phyloP scores from a whole-genome alignment of 2,797 vertebrate species.

The Parauchenoglanis ngamensis region DNA sequence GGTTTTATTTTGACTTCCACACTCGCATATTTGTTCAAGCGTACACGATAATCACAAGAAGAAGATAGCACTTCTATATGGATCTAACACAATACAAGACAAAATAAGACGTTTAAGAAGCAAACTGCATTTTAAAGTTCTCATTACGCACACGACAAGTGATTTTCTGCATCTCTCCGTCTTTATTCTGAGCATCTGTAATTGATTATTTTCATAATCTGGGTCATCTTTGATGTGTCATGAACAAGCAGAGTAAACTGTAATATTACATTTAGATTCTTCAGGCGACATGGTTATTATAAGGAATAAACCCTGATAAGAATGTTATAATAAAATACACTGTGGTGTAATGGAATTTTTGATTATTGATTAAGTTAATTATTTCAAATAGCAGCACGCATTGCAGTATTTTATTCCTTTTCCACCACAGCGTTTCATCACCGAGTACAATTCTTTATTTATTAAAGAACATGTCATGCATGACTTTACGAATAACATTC shows the following conservation, averaged over 20 bases:
- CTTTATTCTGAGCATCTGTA: background rate
- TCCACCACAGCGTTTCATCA: no score
- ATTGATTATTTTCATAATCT: background rate
- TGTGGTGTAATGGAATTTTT: no score
- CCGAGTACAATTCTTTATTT: no score
- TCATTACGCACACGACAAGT: background rate
- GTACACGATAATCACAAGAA: no score
- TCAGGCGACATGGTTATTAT: no score
- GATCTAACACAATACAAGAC: background rate
- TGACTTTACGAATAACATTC: no score
- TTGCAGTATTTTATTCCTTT: no score
- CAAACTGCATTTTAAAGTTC: background rate
- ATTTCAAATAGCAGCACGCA: no score
- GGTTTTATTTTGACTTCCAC: background rate
- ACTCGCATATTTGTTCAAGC: background rate
- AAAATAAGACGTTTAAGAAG: background rate
- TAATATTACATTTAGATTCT: background rate
- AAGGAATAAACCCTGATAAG: no score
- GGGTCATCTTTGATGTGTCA: background rate
- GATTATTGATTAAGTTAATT: no score
- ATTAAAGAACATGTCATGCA: no score
- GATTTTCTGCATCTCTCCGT: background rate
- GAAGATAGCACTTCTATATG: background rate
- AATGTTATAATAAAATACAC: no score
- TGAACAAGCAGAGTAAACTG: background rate